Conservation (phyloP, 2,888 invertebrate genomes). For the Tetragonisca angustula region DNA sequence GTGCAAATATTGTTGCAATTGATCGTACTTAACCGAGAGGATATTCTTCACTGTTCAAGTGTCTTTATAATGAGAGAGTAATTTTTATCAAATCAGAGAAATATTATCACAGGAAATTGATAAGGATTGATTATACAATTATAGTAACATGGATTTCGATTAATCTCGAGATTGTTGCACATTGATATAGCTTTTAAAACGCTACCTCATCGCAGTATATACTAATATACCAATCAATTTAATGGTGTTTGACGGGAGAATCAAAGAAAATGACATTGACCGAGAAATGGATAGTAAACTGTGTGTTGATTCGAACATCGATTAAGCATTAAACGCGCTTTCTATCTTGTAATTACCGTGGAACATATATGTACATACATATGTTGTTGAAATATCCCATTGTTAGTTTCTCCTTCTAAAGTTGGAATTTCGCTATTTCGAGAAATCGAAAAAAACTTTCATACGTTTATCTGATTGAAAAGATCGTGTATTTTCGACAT, state of each 20-base stretch:
- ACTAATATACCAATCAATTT: constrained; percentile 23
- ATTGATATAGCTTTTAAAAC: neutral
- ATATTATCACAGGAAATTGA: constrained; percentile 11
- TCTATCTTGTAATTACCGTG: constrained; percentile 22
- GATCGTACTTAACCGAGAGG: neutral
- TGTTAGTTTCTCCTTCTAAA: constrained; percentile 11
- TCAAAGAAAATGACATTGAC: constrained; percentile 47
- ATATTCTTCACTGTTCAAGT: neutral
- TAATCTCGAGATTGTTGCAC: constrained; percentile 3
- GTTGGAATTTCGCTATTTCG: constrained; percentile 7
- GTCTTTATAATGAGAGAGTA: neutral
- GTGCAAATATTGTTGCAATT: neutral
- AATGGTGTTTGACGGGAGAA: constrained; percentile 13
- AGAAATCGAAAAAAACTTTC: neutral
- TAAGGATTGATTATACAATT: constrained; percentile 11
- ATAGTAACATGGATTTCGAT: constrained; percentile 21
- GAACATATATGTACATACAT: neutral
- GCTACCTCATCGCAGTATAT: neutral
- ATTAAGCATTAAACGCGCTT: constrained; percentile 20
- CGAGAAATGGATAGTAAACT: constrained; percentile 35
- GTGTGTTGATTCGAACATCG: constrained; percentile 27
- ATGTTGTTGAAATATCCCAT: neutral
- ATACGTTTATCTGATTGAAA: neutral
- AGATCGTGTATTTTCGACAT: neutral
- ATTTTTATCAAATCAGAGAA: neutral